A percentile compares a stretch with the other conserved stretches of the same genome.
Evolutionary conservation across 2,797 vertebrate genomes (phyloP).

Genomic region (Tamandua tetradactyla): DNA sequence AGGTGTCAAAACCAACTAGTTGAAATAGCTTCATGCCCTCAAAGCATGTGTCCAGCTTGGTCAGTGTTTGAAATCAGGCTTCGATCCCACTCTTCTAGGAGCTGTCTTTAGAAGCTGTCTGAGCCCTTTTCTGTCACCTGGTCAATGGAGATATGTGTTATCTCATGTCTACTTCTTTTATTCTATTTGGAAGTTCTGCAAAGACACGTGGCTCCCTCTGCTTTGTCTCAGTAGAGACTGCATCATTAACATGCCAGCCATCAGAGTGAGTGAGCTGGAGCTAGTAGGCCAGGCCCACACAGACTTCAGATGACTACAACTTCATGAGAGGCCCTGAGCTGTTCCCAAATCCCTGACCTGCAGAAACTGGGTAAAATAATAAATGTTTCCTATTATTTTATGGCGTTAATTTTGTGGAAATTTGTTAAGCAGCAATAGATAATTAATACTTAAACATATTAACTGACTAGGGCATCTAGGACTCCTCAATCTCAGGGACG

Average conservation of each 20-base stretch:
- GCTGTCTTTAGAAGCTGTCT: not conserved
- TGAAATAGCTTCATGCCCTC: not conserved
- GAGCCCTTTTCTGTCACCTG: not conserved
- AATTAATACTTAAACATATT: constrained; percentile 60
- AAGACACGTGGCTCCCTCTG: constrained; percentile 72
- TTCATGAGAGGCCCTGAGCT: not conserved
- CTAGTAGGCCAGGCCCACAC: not conserved
- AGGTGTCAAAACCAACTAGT: not conserved
- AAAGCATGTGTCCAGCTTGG: not conserved
- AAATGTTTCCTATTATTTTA: not conserved
- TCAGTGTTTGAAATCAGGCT: constrained; percentile 15
- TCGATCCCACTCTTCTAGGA: not conserved
- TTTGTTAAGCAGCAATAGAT: not conserved
- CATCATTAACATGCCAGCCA: constrained; percentile 77
- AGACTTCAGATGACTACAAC: not conserved
- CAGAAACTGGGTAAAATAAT: not conserved
- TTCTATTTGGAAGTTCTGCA: constrained; percentile 83
- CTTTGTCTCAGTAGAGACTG: constrained; percentile 78
- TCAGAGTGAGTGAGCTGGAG: not conserved
- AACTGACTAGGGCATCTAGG: not conserved
- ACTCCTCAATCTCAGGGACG: not conserved
- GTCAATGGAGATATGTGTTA: not conserved
- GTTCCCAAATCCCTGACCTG: not conserved
- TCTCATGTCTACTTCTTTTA: constrained; percentile 67
- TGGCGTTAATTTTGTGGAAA: not conserved